phyloP scores from a whole-genome alignment of 2,888 invertebrate species.

The Trachelus stipa region DNA sequence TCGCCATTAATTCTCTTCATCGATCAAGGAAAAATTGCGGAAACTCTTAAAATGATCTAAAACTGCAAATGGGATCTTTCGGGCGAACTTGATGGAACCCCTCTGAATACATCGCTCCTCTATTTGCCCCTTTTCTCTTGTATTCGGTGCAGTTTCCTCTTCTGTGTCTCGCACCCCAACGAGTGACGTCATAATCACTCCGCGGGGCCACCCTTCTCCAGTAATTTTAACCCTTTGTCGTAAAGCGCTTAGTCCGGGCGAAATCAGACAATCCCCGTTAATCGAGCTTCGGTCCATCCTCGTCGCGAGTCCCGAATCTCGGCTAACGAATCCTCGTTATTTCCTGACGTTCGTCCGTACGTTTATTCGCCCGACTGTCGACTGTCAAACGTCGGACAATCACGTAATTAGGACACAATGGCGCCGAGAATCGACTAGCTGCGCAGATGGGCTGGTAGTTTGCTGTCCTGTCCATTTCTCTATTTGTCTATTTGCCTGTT shows the following conservation, averaged over 20 bases:
- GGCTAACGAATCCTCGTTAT: slow-evolving; percentile 6
- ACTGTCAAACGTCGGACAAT: slow-evolving; percentile 51
- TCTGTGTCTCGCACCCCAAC: background rate
- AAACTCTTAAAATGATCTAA: background rate
- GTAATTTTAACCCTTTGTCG: slow-evolving; percentile 8
- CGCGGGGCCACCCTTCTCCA: background rate
- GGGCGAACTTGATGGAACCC: background rate
- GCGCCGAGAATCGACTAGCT: slow-evolving; percentile 32
- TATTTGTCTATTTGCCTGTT: background rate
- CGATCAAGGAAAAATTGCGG: background rate
- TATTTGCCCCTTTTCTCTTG: background rate
- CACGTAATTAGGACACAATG: slow-evolving; percentile 56
- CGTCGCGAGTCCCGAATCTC: background rate
- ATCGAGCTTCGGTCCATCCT: background rate
- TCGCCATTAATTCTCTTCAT: background rate
- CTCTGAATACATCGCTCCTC: background rate
- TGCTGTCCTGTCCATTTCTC: background rate
- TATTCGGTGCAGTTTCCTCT: background rate
- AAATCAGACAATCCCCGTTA: slow-evolving; percentile 8
- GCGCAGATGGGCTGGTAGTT: slow-evolving; percentile 3
- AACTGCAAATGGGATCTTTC: background rate
- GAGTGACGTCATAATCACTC: slow-evolving; percentile 5
- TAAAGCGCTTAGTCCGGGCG: slow-evolving; percentile 2
- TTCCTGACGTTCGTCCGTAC: background rate
- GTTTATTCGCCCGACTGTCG: slow-evolving; percentile 31